Evolutionary conservation across 2,113 vertebrate genomes (phyloP).

Genomic region (Tyrannus savana): DNA sequence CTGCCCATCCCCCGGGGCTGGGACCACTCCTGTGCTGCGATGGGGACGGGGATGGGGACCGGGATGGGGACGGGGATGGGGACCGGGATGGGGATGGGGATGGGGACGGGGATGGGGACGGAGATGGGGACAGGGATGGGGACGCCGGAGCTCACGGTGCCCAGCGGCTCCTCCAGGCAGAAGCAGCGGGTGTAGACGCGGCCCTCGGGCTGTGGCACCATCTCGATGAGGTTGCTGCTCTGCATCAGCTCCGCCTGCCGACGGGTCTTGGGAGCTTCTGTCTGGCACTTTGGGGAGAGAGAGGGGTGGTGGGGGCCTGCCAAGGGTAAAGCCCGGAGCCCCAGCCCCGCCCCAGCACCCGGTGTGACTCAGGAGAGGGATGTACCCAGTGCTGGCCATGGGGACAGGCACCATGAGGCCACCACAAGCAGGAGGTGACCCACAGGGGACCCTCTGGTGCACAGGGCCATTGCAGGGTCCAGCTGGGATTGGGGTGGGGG

Average conservation of each 20-base stretch:
- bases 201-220: slow-evolving; percentile 76
- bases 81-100: background rate
- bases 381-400: accelerated
- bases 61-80: background rate
- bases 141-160: slow-evolving; percentile 23
- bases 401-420: background rate
- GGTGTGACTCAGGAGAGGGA: accelerated
- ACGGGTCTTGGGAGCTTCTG: slow-evolving; percentile 86
- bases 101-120: background rate
- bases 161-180: slow-evolving; percentile 77
- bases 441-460: background rate
- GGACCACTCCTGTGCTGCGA: background rate
- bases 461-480: accelerated
- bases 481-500: accelerated
- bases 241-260: slow-evolving; percentile 84
- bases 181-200: slow-evolving; percentile 82
- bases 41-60: too few relatives aligned
- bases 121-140: background rate
- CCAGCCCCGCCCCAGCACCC: background rate
- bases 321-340: accelerated
- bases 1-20: accelerated
- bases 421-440: background rate
- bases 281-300: slow-evolving; percentile 77
- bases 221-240: slow-evolving; percentile 82
- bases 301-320: accelerated